phyloP scores from a whole-genome alignment of 2,888 invertebrate genomes.

The Megalurothrips usitatus region DNA sequence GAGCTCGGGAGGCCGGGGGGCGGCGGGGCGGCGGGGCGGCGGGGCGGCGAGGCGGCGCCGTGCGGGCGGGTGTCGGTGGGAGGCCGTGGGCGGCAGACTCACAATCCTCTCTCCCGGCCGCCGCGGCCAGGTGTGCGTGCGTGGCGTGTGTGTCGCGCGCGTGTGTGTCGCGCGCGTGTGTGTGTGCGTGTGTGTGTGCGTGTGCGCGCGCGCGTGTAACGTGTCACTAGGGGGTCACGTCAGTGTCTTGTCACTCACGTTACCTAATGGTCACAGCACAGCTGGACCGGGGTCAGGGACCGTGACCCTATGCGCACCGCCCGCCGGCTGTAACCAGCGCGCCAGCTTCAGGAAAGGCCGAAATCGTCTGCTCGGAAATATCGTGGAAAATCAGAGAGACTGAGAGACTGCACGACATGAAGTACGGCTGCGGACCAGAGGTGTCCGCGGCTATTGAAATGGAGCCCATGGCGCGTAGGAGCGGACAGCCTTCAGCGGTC shows the following conservation, averaged over 20 bases:
- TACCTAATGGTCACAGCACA: conserved; percentile 25
- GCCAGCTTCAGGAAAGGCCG: too few relatives aligned
- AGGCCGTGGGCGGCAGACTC: conserved; percentile 41
- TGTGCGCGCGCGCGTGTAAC: background rate
- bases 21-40: conserved; percentile 6
- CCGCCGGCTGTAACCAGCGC: too few relatives aligned
- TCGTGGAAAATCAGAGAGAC: too few relatives aligned
- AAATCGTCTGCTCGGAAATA: too few relatives aligned
- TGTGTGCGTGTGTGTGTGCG: conserved; percentile 41
- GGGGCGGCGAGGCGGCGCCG: conserved; percentile 1
- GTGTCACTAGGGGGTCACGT: background rate
- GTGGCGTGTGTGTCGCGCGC: conserved; percentile 43
- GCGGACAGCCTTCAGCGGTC: too few relatives aligned
- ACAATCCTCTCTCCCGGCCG: conserved; percentile 36
- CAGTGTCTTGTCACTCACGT: conserved; percentile 18
- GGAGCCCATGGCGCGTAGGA: too few relatives aligned
- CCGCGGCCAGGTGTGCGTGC: conserved; percentile 41
- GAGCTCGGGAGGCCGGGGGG: conserved; percentile 23
- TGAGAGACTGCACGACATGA: too few relatives aligned
- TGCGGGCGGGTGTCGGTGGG: conserved; percentile 47
- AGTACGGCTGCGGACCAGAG: too few relatives aligned
- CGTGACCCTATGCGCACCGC: too few relatives aligned
- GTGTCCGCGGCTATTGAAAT: too few relatives aligned
- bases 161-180: conserved; percentile 19
- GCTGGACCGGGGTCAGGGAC: too few relatives aligned